Evolutionary conservation across 2,797 vertebrate genomes (phyloP), one percentile per base, ranked within the genome.

Genomic region (Ptychadena robeensis): DNA sequence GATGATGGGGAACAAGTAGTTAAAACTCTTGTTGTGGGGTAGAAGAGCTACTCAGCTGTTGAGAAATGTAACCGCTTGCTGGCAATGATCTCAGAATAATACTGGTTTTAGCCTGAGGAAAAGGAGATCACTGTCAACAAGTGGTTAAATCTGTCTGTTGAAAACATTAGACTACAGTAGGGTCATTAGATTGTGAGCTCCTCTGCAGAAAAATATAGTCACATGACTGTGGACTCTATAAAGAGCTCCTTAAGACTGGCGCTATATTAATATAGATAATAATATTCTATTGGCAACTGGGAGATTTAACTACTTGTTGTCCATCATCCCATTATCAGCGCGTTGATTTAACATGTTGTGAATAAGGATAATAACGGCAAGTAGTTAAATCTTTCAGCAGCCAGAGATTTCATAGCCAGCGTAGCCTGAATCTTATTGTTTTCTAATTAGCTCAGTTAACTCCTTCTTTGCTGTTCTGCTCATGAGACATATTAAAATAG

Each of bases 181-280:
- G 44, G 44, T 7, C 4, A 53, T 53, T 22, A 53, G n/a, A n/a
- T n/a, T n/a, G 59, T 40, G 68, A 37, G 75, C 8, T 30, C 71
- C 75, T 25, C 63, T 66, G 31, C 74, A 57, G 67, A 35, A 34
- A 22, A 44, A 73, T 72, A 64, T n/a, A 14, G 63, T 72, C 67
- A 74, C 61, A 38, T 14, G 30, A 61, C 57, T 68, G 35, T 48
- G 35, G 37, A 53, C 18, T 30, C 40, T 31, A 83, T 79, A 67
- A 61, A 79, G 66, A 67, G 82, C 67, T 44, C 78, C 68, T 59
- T 83, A 79, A 61, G 57, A 12, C 68, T 66, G 68, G n/a, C n/a
- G n/a, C n/a, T n/a, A n/a, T n/a, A n/a, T n/a, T n/a, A n/a, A n/a
- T n/a, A n/a, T n/a, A n/a, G n/a, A n/a, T n/a, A n/a, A n/a, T n/a